phyloP scores from a whole-genome alignment of 2,797 vertebrate species.

The Mus spretus region DNA sequence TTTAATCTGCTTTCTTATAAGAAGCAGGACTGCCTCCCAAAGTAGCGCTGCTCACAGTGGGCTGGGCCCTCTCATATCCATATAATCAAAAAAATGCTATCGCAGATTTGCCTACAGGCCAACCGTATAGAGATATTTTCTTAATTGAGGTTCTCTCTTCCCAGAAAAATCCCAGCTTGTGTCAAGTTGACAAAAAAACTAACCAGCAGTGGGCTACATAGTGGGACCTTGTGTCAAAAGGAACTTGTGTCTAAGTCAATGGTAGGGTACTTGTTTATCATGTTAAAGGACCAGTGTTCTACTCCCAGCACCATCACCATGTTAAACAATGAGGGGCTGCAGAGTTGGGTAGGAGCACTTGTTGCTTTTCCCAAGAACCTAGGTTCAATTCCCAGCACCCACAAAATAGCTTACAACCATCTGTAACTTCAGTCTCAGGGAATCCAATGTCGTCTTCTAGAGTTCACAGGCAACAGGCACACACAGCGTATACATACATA shows the following conservation, averaged over 20 bases:
- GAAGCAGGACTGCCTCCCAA: neutral
- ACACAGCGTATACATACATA: neutral
- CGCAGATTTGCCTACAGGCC: neutral
- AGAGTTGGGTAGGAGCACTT: neutral
- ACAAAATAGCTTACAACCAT: neutral
- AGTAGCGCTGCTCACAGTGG: neutral
- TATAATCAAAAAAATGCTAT: neutral
- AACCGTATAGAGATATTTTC: neutral
- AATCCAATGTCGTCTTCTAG: neutral
- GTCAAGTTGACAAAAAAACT: neutral
- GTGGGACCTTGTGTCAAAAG: neutral
- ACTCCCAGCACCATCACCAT: neutral
- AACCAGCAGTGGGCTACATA: neutral
- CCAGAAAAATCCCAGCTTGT: neutral
- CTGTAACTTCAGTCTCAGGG: neutral
- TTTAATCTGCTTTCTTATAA: neutral
- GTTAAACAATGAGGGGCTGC: neutral
- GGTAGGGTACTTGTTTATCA: no score
- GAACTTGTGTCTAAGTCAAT: no score
- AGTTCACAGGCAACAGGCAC: neutral
- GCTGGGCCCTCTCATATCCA: neutral
- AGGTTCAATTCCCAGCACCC: neutral
- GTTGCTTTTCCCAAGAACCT: neutral
- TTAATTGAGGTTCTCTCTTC: neutral
- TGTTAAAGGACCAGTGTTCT: neutral